phyloP scores from a whole-genome alignment of 2,888 invertebrate genomes.

The Dynastes hyllus region DNA sequence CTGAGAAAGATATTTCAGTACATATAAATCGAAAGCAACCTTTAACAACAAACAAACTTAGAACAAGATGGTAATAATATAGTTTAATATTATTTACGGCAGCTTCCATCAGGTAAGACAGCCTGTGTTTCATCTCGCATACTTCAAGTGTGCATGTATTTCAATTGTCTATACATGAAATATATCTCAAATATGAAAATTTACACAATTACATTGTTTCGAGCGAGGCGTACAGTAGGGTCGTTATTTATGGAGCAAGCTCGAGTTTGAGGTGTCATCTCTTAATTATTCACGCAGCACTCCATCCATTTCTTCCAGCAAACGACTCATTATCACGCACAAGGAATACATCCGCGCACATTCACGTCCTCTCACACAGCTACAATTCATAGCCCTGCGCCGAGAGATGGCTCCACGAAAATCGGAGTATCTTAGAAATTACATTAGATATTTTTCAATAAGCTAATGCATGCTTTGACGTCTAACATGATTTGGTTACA shows the following conservation, averaged over 20 bases:
- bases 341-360: conserved; percentile 13
- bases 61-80: no score
- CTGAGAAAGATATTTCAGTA: no score
- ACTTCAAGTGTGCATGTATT: background rate
- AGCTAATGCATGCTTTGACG: no score
- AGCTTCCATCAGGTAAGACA: no score
- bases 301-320: conserved; percentile 48
- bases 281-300: conserved; percentile 62
- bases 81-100: no score
- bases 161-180: background rate
- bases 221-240: conserved; percentile 2
- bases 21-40: no score
- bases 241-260: conserved; percentile 60
- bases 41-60: no score
- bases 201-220: conserved; percentile 6
- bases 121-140: background rate
- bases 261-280: conserved; percentile 60
- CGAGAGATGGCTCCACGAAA: background rate
- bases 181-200: background rate
- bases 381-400: no score
- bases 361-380: background rate
- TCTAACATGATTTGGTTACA: no score
- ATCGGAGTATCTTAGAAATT: background rate
- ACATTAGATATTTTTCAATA: no score
- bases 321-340: conserved; percentile 50